phyloP scores from a whole-genome alignment of 2,113 vertebrate genomes.

The Pycnonotus jocosus region DNA sequence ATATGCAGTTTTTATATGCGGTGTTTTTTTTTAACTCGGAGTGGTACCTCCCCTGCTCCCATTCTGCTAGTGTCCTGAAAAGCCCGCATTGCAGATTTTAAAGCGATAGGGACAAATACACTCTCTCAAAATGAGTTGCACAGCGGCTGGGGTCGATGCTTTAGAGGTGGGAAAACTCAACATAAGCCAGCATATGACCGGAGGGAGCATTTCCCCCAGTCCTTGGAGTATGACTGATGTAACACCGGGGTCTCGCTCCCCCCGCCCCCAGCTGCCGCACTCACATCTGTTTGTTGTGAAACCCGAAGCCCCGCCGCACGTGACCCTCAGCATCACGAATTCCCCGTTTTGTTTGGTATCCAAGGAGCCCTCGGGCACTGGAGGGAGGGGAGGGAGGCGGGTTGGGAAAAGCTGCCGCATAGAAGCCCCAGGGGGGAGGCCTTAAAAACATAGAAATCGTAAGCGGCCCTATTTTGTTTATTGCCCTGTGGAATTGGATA shows the following conservation, averaged over 20 bases:
- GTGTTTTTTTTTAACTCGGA: neutral
- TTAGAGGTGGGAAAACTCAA: neutral
- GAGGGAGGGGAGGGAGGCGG: neutral
- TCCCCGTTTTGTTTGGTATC: conserved; percentile 78
- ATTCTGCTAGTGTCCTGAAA: conserved; percentile 15
- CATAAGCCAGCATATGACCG: neutral
- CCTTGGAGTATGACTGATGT: neutral
- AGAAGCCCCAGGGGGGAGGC: neutral
- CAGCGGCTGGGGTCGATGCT: neutral
- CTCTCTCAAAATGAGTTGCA: neutral
- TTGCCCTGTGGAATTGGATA: neutral
- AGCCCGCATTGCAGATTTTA: conserved; percentile 71
- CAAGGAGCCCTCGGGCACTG: conserved; percentile 61
- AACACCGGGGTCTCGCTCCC: neutral
- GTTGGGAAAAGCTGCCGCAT: neutral
- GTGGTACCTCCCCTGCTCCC: neutral
- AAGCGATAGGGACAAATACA: neutral
- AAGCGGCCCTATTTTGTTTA: conserved; percentile 17
- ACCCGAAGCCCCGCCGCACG: conserved; percentile 77
- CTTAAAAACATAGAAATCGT: neutral
- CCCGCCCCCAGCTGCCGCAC: conserved; percentile 50
- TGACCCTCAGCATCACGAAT: conserved; percentile 75
- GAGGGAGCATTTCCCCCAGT: neutral
- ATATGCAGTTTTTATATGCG: neutral
- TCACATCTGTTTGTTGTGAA: conserved; percentile 97